A percentile compares a stretch with the other conserved stretches of the same genome.
Evolutionary conservation across 2,888 invertebrate genomes (phyloP).

Genomic region (Meiosimyza platycephala): DNA sequence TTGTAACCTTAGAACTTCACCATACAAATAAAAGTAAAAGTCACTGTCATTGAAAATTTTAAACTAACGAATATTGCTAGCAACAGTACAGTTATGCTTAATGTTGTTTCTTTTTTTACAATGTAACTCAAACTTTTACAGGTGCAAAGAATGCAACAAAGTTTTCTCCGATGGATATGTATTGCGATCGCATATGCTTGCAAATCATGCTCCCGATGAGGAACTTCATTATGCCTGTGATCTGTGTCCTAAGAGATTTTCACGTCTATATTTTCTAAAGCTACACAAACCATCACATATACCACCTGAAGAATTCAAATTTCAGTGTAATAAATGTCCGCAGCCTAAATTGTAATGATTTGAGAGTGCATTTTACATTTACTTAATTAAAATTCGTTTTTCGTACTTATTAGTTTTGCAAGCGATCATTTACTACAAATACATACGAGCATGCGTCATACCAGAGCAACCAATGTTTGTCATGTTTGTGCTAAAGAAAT

Average conservation of each 20-base stretch:
- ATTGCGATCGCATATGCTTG: conserved; percentile 60
- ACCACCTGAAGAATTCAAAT: conserved; percentile 56
- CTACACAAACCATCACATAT: conserved; percentile 62
- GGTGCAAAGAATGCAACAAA: conserved; percentile 63
- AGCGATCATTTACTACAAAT: conserved; percentile 62
- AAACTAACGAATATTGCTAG: too few relatives aligned
- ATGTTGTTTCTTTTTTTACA: too few relatives aligned
- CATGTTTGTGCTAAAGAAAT: conserved; percentile 66
- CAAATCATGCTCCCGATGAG: conserved; percentile 61
- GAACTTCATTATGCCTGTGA: conserved; percentile 62
- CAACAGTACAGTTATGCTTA: too few relatives aligned
- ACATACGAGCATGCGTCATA: conserved; percentile 61
- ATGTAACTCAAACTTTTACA: conserved; percentile 34
- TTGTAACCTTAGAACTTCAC: too few relatives aligned
- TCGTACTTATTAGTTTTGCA: conserved; percentile 55
- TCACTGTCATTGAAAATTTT: too few relatives aligned
- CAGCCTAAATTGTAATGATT: conserved; percentile 39
- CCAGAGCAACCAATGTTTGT: conserved; percentile 62
- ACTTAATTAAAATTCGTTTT: not conserved
- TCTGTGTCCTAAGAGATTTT: conserved; percentile 62
- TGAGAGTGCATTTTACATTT: not conserved
- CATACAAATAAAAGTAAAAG: too few relatives aligned
- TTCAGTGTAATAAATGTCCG: conserved; percentile 56
- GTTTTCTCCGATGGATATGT: conserved; percentile 62
- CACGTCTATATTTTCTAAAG: conserved; percentile 59